phyloP scores from a whole-genome alignment of 37 sponge, comb jelly and placozoan species.

The Amphimedon queenslandica region DNA sequence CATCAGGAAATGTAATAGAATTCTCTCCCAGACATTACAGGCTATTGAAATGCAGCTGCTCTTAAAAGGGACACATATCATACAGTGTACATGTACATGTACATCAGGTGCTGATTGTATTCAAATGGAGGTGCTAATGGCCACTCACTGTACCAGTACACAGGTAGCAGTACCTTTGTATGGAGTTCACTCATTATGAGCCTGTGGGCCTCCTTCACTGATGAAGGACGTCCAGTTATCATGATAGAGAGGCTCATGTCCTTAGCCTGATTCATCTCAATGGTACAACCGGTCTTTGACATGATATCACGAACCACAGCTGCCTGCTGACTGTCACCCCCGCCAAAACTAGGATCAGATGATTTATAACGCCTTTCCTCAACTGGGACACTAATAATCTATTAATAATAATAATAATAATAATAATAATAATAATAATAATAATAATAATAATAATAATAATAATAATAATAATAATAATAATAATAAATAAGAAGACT shows the following conservation, averaged over 20 bases:
- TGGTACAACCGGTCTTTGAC: constrained; percentile 63
- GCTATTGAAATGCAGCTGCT: too few species aligned
- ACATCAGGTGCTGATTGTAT: too few species aligned
- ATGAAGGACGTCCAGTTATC: constrained; percentile 76
- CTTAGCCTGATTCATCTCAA: constrained; percentile 77
- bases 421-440: too few species aligned
- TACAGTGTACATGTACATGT: too few species aligned
- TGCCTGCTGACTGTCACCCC: constrained; percentile 57
- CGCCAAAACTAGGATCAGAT: constrained; percentile 43
- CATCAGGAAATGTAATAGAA: too few species aligned
- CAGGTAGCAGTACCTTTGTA: constrained; percentile 68
- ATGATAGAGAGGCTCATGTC: constrained; percentile 84
- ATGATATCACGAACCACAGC: constrained; percentile 66
- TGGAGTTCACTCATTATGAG: constrained; percentile 65
- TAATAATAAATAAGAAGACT: neutral
- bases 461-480: neutral
- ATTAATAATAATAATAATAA: too few species aligned
- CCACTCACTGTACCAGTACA: too few species aligned
- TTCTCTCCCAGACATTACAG: too few species aligned
- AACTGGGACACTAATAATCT: constrained; percentile 82
- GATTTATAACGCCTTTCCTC: constrained; percentile 57
- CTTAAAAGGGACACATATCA: too few species aligned
- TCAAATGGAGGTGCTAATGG: too few species aligned
- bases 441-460: too few species aligned
- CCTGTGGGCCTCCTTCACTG: constrained; percentile 61